phyloP scores from a whole-genome alignment of 1,140 invertebrate genomes.

The Physella acuta region DNA sequence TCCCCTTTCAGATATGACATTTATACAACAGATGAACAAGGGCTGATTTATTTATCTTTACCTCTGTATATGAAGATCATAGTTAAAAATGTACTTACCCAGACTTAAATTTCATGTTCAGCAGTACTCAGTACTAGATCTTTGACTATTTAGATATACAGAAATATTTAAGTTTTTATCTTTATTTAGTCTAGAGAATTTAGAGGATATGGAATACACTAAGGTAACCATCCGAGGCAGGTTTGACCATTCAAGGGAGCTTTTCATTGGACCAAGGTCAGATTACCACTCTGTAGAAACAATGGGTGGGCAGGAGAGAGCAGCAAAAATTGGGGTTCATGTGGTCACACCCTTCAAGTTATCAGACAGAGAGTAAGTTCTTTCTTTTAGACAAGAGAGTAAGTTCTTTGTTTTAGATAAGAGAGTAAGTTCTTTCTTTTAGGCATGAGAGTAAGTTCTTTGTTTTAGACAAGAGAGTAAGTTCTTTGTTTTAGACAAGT shows the following conservation, averaged over 20 bases:
- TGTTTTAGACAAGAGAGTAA: slow-evolving; percentile 36
- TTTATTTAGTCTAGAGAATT: slow-evolving; percentile 68
- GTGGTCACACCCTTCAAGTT: slow-evolving; percentile 60
- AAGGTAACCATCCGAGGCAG: slow-evolving; percentile 73
- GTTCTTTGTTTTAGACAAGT: slow-evolving; percentile 11
- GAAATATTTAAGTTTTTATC: too few relatives aligned
- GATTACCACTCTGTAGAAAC: slow-evolving; percentile 36
- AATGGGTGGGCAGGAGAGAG: slow-evolving; percentile 26
- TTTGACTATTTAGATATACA: too few relatives aligned
- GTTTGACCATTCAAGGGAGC: slow-evolving; percentile 67
- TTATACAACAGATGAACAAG: too few relatives aligned
- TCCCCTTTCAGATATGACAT: too few relatives aligned
- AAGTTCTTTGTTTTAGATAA: neutral
- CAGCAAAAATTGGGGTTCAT: slow-evolving; percentile 32
- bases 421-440: slow-evolving; percentile 37
- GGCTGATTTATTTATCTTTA: too few relatives aligned
- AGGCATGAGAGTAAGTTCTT: slow-evolving; percentile 9
- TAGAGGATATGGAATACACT: slow-evolving; percentile 69
- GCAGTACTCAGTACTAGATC: too few relatives aligned
- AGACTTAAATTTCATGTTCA: too few relatives aligned
- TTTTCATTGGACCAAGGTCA: slow-evolving; percentile 79
- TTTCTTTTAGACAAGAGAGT: neutral
- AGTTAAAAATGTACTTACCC: too few relatives aligned
- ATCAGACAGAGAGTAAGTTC: slow-evolving; percentile 45
- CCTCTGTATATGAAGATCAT: too few relatives aligned